phyloP scores from a whole-genome alignment of 2,113 vertebrate species.

The Callorhinus ursinus region DNA sequence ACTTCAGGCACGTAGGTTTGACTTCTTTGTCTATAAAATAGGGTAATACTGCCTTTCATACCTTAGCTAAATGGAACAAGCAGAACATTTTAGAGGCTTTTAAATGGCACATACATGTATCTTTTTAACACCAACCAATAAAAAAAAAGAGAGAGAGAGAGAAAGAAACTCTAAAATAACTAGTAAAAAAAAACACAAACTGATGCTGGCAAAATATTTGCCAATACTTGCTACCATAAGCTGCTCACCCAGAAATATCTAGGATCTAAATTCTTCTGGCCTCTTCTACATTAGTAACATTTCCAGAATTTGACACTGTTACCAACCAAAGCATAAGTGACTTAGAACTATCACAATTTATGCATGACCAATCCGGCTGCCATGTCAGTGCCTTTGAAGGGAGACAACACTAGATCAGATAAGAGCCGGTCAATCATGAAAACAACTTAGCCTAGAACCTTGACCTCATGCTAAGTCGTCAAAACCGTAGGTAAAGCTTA shows the following conservation, averaged over 20 bases:
- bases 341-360: neutral
- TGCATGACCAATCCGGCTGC: neutral
- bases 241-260: neutral
- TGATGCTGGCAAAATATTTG: neutral
- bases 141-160: neutral
- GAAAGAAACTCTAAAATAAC: neutral
- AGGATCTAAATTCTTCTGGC: neutral
- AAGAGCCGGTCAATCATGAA: neutral
- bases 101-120: neutral
- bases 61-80: slow-evolving; percentile 38
- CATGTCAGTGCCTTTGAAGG: neutral
- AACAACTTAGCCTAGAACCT: neutral
- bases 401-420: neutral
- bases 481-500: neutral
- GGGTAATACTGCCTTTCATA: neutral
- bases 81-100: slow-evolving; percentile 29
- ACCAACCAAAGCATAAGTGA: slow-evolving; percentile 29
- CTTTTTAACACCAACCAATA: neutral
- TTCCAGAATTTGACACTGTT: neutral
- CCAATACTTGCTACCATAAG: neutral
- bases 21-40: slow-evolving; percentile 10
- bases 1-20: neutral
- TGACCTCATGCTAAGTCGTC: neutral
- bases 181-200: neutral
- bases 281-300: slow-evolving; percentile 16